Base-by-base conservation (phyloP, 2,113 vertebrate species). In the Tonatia bakeri region DNA sequence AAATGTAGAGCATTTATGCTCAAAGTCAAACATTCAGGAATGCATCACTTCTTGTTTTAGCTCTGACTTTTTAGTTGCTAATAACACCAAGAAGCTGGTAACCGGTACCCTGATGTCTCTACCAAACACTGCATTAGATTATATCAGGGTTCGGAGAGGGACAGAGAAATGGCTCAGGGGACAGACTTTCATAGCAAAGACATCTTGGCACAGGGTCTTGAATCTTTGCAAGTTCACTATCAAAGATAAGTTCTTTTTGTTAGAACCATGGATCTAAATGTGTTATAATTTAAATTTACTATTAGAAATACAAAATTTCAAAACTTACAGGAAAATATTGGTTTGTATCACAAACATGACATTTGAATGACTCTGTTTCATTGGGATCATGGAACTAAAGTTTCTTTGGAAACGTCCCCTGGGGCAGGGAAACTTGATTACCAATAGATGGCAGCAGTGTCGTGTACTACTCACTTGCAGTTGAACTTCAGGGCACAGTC, bases 371-470 rank as follows among this genome's bases (percentile, higher is more conserved):
- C 11, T 90, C 13, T 80, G n/a, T 65, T 85, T 82, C 38, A 33
- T 70, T 47, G n/a, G 22, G 50, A 14, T 65, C 11, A 1, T 4
- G 2, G 17, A 67, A 61, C 10, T 43, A 5, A 72, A 76, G 73
- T 91, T 90, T 94, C 59, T 89, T 86, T 33, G 61, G 24, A 87
- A 90, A 80, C n/a, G 36, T 16, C 82, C 12, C 15, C 2, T 52
- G 72, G 10, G 67, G 47, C 61, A 67, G 9, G 26, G 3, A 28
- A 93, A 22, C 4, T 5, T 0, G 22, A 3, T 6, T 0, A 84
- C 97, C 98, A 1, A 95, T 61, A 98, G 98, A 98, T 98, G 98
- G 98, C 98, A 98, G 96, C 91, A 97, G 76, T 28, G 93, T 36
- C 88, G 76, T 14, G 10, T 19, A 5, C 40, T 69, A 75, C 1